A percentile compares a stretch with the other conserved stretches of the same genome.
phyloP scores from a whole-genome alignment of 2,888 invertebrate genomes.

The Microdon myrmicae region DNA sequence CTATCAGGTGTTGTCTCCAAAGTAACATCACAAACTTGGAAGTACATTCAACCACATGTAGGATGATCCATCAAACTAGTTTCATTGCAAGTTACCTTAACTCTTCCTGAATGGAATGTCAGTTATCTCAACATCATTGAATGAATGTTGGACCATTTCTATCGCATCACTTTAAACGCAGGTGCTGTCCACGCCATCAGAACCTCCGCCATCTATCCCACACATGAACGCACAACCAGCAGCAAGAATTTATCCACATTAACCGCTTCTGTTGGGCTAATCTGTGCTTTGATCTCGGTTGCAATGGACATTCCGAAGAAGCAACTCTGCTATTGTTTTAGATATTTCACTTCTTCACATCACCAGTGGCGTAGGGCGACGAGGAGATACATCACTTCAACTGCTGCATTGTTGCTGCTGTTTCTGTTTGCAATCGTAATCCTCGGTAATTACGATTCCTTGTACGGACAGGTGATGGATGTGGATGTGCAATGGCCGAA shows the following conservation, averaged over 20 bases:
- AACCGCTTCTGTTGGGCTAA: constrained; percentile 16
- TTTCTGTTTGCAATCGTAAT: constrained; percentile 44
- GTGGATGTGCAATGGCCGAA: constrained; percentile 41
- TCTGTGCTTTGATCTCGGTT: too few species aligned
- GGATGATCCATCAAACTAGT: too few species aligned
- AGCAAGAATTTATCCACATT: constrained; percentile 22
- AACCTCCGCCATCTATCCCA: too few species aligned
- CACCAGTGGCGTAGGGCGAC: constrained; percentile 16
- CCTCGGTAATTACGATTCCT: constrained; percentile 50
- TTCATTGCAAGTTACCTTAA: too few species aligned
- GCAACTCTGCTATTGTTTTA: constrained; percentile 39
- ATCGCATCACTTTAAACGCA: too few species aligned
- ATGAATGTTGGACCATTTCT: too few species aligned
- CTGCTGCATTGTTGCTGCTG: neutral
- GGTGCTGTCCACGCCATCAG: too few species aligned
- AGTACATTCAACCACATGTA: too few species aligned
- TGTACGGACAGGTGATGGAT: constrained; percentile 49
- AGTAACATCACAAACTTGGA: too few species aligned
- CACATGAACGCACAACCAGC: constrained; percentile 11
- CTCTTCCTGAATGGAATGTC: too few species aligned
- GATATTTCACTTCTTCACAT: constrained; percentile 23
- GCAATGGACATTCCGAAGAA: constrained; percentile 26
- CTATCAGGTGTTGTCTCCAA: too few species aligned
- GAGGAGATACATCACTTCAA: constrained; percentile 1
- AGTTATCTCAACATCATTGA: too few species aligned